Base-by-base conservation (phyloP, 2,797 vertebrate species). In the Pangasius sanitwongsei region DNA sequence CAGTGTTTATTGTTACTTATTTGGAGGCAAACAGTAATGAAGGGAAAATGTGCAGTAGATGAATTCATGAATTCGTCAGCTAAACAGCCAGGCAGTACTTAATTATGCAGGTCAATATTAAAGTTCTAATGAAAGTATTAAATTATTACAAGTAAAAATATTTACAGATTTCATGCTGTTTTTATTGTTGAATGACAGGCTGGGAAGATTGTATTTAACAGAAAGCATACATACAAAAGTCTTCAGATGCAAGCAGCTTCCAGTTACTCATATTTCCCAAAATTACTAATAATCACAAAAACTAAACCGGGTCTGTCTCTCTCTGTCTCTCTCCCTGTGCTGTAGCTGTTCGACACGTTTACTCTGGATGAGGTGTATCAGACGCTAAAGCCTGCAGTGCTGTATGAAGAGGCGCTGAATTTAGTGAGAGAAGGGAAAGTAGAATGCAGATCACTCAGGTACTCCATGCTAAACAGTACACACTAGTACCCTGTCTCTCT, bases 401-500 rank as follows among this genome's bases (percentile, higher is more conserved):
- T 98, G 1, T 99, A 99, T 0, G 97, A 98, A 92, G 98, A 99
- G 91, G 98, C 98, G n/a, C 90, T 98, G 93, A 93, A 92, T 92
- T 90, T 97, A 85, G 98, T 97, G 61, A 96, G 94, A 70, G 97
- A 97, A 25, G 96, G 95, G 34, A 95, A 93, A 44, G 97, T 99
- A 1, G 83, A 92, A 0, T 99, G 96, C 91, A 95, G 99, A 90
- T 97, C 97, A 0, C 92, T 97, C 89, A 97, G 99, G 98, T 99
- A 95, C 37, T 69, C 90, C 31, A 87, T 57, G 16, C 44, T 72
- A 34, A 48, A 44, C 37, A 34, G 23, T 20, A 31, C 23, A 86
- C 48, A 74, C 4, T 31, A n/a, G 12, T 8, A 48, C 7, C 18
- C 31, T 53, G 23, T 11, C 28, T 15, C 11, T 48, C 34, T 41